Base-by-base conservation (phyloP, 2,113 vertebrate genomes). In the Prunella himalayana region DNA sequence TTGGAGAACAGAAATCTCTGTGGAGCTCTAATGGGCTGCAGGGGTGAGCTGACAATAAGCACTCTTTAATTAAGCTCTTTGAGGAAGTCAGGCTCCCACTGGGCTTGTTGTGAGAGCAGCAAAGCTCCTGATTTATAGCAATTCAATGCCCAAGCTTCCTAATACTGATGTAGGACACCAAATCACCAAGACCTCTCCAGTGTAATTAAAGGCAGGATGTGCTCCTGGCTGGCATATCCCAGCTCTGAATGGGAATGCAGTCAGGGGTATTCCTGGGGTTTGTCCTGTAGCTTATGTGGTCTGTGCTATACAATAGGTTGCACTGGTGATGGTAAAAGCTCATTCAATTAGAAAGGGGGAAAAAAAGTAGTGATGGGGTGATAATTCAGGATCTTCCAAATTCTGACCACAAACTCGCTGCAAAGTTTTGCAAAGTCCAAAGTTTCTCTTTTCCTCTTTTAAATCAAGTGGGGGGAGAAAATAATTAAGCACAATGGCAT, bases 41-140 rank as follows among this genome's bases (percentile, higher is more conserved):
- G 87, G 91, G 86, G 86, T 85, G 94, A 97, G 86, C 90, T 98
- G 95, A 96, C 92, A 97, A 94, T 94, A 88, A 91, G 76, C 64
- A 93, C 93, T 92, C 93, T 97, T 97, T 97, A 97, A 96, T 97
- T 97, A 97, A 97, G 87, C 76, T 96, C 93, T 96, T 96, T 96
- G 95, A 95, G 88, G 93, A 96, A 95, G 84, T 92, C 93, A 96
- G 82, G 50, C 75, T 95, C 94, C 92, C 91, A 85, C 84, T 71
- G 92, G 94, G 94, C 90, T 97, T 94, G 83, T 93, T 95, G 93
- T 80, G 88, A 95, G 94, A 93, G 73, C 86, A 92, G 95, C 81
- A 93, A 91, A 95, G 73, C 71, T 92, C 89, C 90, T 92, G 92
- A 96, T 97, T 95, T 94, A 97, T 89, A 96, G 92, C 83, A 91